Evolutionary conservation across 1,140 invertebrate genomes (phyloP).

Genomic region (Oncopodura yosiiana): DNA sequence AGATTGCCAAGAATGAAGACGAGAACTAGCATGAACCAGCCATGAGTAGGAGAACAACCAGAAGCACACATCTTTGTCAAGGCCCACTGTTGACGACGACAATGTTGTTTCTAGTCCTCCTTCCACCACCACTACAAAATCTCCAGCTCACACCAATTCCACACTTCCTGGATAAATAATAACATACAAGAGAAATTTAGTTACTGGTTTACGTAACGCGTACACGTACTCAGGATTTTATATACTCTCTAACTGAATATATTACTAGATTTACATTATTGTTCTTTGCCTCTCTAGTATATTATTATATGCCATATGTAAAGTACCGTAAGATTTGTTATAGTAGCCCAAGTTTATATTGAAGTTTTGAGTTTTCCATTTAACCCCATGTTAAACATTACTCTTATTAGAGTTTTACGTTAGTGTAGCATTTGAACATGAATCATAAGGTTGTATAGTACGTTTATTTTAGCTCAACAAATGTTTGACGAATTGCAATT

Average conservation of each 20-base stretch:
- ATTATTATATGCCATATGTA: too few species aligned
- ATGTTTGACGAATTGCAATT: too few species aligned
- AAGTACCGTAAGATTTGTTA: neutral
- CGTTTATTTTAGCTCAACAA: too few species aligned
- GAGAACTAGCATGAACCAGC: slow-evolving; percentile 23
- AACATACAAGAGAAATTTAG: neutral
- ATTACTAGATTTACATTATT: slow-evolving; percentile 2
- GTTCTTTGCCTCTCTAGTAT: neutral
- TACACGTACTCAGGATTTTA: neutral
- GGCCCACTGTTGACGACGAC: too few species aligned
- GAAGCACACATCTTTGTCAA: slow-evolving; percentile 23
- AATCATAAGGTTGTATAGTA: too few species aligned
- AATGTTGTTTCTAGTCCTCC: too few species aligned
- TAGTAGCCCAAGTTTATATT: neutral
- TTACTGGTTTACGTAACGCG: neutral
- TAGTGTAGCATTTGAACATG: too few species aligned
- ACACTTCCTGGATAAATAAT: slow-evolving; percentile 24
- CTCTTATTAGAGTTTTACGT: too few species aligned
- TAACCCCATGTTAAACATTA: too few species aligned
- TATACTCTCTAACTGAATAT: neutral
- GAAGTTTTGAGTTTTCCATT: too few species aligned
- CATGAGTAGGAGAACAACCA: slow-evolving; percentile 20
- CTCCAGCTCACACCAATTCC: slow-evolving; percentile 20
- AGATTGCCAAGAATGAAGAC: slow-evolving; percentile 31
- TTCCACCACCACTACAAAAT: too few species aligned